Percentiles rank a stretch among this genome's conserved stretches.
phyloP scores from a whole-genome alignment of 2,888 invertebrate genomes.

The Nephrotoma flavescens region DNA sequence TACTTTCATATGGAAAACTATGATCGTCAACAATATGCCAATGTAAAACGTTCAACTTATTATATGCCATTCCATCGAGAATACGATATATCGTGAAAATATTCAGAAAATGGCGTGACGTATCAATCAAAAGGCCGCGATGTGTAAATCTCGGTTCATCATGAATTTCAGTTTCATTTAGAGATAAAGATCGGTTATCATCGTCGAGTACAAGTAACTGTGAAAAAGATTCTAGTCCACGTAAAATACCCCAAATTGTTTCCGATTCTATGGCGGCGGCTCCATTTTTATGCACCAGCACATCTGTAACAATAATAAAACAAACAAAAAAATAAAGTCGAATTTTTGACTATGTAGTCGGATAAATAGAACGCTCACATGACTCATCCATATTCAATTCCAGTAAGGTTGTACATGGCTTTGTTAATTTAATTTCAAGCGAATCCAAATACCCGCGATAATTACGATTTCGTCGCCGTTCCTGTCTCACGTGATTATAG shows the following conservation, averaged over 20 bases:
- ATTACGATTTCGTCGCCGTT: neutral
- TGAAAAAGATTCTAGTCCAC: slow-evolving; percentile 76
- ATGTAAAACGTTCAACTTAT: slow-evolving; percentile 86
- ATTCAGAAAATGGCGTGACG: slow-evolving; percentile 73
- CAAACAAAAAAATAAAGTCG: too few relatives aligned
- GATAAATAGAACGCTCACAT: slow-evolving; percentile 38
- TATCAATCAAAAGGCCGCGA: slow-evolving; percentile 75
- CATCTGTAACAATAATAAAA: neutral
- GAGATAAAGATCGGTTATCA: slow-evolving; percentile 17
- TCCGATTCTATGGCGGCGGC: slow-evolving; percentile 21
- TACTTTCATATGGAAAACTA: slow-evolving; percentile 79
- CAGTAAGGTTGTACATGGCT: slow-evolving; percentile 50
- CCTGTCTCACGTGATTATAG: too few relatives aligned
- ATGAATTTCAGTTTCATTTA: slow-evolving; percentile 38
- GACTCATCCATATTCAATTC: slow-evolving; percentile 57
- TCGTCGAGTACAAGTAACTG: slow-evolving; percentile 46
- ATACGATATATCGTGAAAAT: slow-evolving; percentile 45
- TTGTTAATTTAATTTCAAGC: slow-evolving; percentile 41
- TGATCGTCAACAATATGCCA: slow-evolving; percentile 94
- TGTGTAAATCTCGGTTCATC: slow-evolving; percentile 70
- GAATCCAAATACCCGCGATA: slow-evolving; percentile 15
- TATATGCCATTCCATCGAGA: slow-evolving; percentile 76
- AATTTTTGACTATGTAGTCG: too few relatives aligned
- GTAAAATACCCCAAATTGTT: slow-evolving; percentile 68
- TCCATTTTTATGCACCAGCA: neutral